phyloP scores from a whole-genome alignment of 64 coral and sea anemone genomes.

The Stichodactyla mertensii region DNA sequence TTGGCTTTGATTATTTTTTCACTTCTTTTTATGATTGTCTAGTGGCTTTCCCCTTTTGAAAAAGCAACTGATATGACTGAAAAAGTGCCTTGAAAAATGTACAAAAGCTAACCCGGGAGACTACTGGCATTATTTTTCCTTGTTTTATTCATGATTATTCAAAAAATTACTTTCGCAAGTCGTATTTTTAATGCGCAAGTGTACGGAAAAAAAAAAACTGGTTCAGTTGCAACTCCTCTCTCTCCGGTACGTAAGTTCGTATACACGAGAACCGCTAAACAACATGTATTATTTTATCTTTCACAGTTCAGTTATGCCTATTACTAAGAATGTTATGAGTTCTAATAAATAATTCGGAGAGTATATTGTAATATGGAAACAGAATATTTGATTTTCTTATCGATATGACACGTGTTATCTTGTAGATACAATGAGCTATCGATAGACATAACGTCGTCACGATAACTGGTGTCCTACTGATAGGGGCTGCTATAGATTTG shows the following conservation, averaged over 20 bases:
- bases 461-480: neutral
- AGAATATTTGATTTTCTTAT: constrained; percentile 10
- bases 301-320: neutral
- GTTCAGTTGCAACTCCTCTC: too few relatives aligned
- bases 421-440: neutral
- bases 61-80: too few relatives aligned
- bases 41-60: too few relatives aligned
- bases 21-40: too few relatives aligned
- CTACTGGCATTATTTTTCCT: too few relatives aligned
- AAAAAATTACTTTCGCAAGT: too few relatives aligned
- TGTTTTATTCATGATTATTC: too few relatives aligned
- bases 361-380: neutral
- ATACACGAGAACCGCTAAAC: neutral
- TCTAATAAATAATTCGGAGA: neutral
- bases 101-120: too few relatives aligned
- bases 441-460: constrained; percentile 2
- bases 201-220: too few relatives aligned
- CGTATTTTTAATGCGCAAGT: too few relatives aligned
- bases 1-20: neutral
- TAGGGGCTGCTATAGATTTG: too few relatives aligned
- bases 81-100: too few relatives aligned
- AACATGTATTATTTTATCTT: neutral
- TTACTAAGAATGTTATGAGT: neutral
- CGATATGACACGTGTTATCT: neutral
- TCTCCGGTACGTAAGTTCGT: neutral